phyloP scores from a whole-genome alignment of 53 echinoderm and acorn worm genomes.

The Temnopleurus reevesii region DNA sequence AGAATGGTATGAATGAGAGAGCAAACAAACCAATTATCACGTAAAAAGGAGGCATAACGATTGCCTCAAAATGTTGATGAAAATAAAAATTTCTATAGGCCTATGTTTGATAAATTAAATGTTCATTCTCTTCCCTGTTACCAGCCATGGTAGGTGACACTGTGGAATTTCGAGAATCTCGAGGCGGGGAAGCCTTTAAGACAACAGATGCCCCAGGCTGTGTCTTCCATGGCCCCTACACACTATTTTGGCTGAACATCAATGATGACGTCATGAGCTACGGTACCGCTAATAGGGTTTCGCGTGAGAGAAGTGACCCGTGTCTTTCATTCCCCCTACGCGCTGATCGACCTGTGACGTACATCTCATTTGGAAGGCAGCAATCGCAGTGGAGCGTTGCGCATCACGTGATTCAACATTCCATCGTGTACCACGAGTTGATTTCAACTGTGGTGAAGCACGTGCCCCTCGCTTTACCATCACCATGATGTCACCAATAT shows the following conservation, averaged over 20 bases:
- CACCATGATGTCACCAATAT: too few species aligned
- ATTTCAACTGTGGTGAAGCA: background rate
- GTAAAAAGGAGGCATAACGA: too few species aligned
- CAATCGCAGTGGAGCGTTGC: background rate
- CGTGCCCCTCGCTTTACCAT: too few species aligned
- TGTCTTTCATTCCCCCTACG: background rate
- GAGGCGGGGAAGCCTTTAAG: background rate
- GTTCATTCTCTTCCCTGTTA: background rate
- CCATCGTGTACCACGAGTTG: background rate
- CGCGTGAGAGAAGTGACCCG: background rate
- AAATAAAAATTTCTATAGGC: background rate
- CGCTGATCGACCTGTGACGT: background rate
- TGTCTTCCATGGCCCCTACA: background rate
- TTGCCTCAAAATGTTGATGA: too few species aligned
- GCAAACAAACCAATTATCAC: too few species aligned
- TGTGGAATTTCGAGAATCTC: background rate
- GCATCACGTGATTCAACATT: background rate
- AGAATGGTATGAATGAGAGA: too few species aligned
- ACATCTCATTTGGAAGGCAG: constrained; percentile 2
- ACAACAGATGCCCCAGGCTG: background rate
- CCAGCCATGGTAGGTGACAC: background rate
- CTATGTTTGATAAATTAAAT: too few species aligned
- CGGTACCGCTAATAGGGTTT: background rate
- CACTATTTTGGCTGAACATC: background rate
- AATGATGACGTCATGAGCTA: background rate